These are phyloP conservation scores for Enteromius thamalakanensis DNA, from an alignment of 2,797 vertebrate genomes.

Conservation along the genomic window DNA sequence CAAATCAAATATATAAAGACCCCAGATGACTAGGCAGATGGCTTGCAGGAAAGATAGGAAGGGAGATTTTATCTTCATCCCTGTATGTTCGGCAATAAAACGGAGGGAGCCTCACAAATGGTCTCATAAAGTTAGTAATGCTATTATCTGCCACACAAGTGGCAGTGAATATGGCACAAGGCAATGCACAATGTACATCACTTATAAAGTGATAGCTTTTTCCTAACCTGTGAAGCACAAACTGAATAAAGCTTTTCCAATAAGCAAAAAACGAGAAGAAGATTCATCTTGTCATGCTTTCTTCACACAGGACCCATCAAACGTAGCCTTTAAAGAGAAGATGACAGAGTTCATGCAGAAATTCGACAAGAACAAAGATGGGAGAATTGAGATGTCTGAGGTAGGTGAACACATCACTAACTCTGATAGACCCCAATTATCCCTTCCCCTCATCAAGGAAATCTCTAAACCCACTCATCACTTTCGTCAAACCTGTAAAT, in stretches of 20 bases:
- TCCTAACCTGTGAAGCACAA: constrained; percentile 4
- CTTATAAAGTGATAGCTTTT: not conserved
- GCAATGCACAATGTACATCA: not conserved
- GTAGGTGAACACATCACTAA: constrained; percentile 71
- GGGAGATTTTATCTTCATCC: constrained; percentile 24
- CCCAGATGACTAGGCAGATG: constrained; percentile 32
- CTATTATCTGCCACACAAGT: constrained; percentile 15
- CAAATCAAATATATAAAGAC: constrained; percentile 35
- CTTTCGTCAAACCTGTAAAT: constrained; percentile 33
- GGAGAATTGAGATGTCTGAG: constrained; percentile 97
- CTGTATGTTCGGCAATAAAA: constrained; percentile 28
- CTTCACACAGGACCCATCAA: constrained; percentile 80
- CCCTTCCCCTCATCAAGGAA: not conserved
- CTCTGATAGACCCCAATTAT: not conserved
- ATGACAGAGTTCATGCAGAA: constrained; percentile 98
- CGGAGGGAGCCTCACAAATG: not conserved
- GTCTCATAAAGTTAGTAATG: constrained; percentile 27
- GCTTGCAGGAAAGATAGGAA: constrained; percentile 11
- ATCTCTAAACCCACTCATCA: not conserved
- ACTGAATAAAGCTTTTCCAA: constrained; percentile 17
- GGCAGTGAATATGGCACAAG: constrained; percentile 11
- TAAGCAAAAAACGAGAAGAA: constrained; percentile 4
- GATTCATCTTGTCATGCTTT: constrained; percentile 42
- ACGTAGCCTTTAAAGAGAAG: constrained; percentile 86
- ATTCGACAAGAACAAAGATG: constrained; percentile 95